These are phyloP conservation scores for Neotragus moschatus DNA, from an alignment of 2,113 vertebrate genomes.

Conservation along the genomic window DNA sequence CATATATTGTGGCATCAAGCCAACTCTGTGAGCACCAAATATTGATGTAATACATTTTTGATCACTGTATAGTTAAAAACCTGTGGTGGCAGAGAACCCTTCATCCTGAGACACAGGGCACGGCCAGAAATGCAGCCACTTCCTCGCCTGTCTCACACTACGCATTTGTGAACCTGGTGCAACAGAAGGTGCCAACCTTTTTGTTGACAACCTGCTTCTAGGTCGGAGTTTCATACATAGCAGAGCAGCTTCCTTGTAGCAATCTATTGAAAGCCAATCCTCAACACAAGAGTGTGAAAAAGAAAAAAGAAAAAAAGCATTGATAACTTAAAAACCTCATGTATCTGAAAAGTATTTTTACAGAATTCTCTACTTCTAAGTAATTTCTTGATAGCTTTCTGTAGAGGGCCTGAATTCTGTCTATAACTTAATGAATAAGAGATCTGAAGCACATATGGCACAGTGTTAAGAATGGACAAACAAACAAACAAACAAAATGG, in stretches of 20 bases:
- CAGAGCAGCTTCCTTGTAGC: neutral
- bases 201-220: neutral
- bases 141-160: neutral
- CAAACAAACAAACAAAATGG: too few species aligned
- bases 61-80: neutral
- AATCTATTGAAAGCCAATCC: neutral
- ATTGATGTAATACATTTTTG: neutral
- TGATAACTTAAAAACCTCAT: neutral
- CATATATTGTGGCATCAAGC: neutral
- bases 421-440: neutral
- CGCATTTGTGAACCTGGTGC: neutral
- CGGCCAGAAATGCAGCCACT: rapidly evolving
- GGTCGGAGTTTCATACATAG: neutral
- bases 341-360: neutral
- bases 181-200: neutral
- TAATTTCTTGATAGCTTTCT: neutral
- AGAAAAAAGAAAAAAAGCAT: neutral
- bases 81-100: neutral
- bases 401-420: neutral
- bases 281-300: neutral
- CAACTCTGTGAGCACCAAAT: neutral
- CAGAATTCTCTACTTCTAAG: neutral
- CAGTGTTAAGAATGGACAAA: neutral
- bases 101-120: neutral
- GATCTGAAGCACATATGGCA: neutral